phyloP scores from a whole-genome alignment of 1,140 invertebrate species.

The Sitodiplosis mosellana region DNA sequence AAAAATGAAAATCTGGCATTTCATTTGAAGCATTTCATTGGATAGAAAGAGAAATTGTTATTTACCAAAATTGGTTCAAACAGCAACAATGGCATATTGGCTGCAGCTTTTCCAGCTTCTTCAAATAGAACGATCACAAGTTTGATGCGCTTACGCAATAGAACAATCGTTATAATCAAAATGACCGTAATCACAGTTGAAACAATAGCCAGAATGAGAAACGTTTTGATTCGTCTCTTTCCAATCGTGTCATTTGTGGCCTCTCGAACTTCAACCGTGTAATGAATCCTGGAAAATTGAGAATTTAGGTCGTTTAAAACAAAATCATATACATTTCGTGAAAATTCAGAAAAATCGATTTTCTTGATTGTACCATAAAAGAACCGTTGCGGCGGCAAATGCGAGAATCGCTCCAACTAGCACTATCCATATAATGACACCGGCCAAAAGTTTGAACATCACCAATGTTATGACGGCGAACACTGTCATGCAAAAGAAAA shows the following conservation, averaged over 20 bases:
- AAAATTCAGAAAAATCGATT: no score
- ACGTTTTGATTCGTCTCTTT: conserved; percentile 21
- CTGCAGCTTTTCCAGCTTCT: conserved; percentile 56
- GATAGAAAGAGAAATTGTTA: conserved; percentile 1
- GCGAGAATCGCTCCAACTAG: conserved; percentile 36
- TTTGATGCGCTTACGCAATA: conserved; percentile 50
- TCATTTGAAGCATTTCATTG: conserved; percentile 1
- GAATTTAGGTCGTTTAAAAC: not conserved
- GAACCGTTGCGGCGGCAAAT: conserved; percentile 36
- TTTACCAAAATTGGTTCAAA: conserved; percentile 52
- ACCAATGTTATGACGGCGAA: conserved; percentile 37
- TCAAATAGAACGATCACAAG: conserved; percentile 51
- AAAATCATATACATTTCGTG: no score
- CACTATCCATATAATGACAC: conserved; percentile 48
- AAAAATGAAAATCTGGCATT: not conserved
- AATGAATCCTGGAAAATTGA: conserved; percentile 11
- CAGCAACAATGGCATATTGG: conserved; percentile 48
- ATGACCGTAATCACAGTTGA: conserved; percentile 41
- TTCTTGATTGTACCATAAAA: conserved; percentile 60
- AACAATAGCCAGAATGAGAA: conserved; percentile 36
- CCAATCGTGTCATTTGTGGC: conserved; percentile 8
- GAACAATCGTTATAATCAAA: conserved; percentile 44
- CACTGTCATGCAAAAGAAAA: conserved; percentile 24
- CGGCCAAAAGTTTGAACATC: conserved; percentile 40
- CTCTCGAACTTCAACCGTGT: conserved; percentile 7